Base-by-base conservation (phyloP, 2,888 invertebrate genomes). In the Pachliopta kotzebuea region DNA sequence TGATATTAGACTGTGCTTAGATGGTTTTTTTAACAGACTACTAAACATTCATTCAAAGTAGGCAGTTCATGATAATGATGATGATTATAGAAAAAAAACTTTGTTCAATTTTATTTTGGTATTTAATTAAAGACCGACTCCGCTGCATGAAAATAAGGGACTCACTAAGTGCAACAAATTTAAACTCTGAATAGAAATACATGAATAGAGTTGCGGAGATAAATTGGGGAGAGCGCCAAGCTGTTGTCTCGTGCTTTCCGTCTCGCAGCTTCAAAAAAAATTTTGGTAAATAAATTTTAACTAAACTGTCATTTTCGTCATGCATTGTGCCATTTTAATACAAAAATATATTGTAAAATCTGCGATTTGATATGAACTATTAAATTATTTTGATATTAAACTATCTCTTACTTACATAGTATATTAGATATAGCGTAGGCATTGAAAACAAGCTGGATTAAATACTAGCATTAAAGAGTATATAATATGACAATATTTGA, bases 121-220 rank as follows among this genome's bases (percentile, higher is more conserved):
- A 45, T 45, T n/a, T 45, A 4, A 45, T 45, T 45, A 45, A n/a
- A 14, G 37, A 14, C 11, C 4, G 2, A 37, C 4, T 37, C 37
- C 14, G 14, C 37, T 45, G n/a, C 45, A 45, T n/a, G 7, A 37
- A 37, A 37, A 37, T n/a, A 45, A 45, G 11, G 11, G 45, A 18
- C 6, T 45, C 45, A 18, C 45, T 26, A 63, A 57, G 37, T 58
- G 62, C 62, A 57, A 14, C 23, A 31, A 56, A 62, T 63, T 53
- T 63, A 42, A 53, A 63, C 26, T 17, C 21, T 21, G 57, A 62
- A 58, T 42, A 24, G 42, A 31, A 45, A 45, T 45, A 21, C 21
- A 53, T 58, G 57, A 63, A 63, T 63, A 57, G 57, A 58, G 42
- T 26, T 18, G 37, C 1, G 52, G 24, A 63, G 56, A 57, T 63